Percentiles rank a stretch among this genome's conserved stretches.
phyloP scores from a whole-genome alignment of 2,797 vertebrate species.

The Hydrocynus forskahlii region DNA sequence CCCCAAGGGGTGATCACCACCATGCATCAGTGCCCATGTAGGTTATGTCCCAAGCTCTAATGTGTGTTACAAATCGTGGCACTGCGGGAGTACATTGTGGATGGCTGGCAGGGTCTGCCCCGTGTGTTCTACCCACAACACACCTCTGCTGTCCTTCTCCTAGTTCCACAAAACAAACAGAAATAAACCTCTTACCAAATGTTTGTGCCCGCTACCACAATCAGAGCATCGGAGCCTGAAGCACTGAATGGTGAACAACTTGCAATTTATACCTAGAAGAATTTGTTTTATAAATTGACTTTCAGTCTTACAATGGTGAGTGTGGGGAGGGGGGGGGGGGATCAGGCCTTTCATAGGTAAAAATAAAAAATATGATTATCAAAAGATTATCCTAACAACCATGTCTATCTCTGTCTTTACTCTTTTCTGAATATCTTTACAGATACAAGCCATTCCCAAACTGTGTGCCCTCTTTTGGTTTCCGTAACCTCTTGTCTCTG shows the following conservation, averaged over 20 bases:
- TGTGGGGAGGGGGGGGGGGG: too few relatives aligned
- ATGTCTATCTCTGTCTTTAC: not conserved
- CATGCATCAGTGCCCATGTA: slow-evolving; percentile 77
- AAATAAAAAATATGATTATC: too few relatives aligned
- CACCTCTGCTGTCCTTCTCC: slow-evolving; percentile 5
- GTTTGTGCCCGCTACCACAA: not conserved
- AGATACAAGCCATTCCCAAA: slow-evolving; percentile 94
- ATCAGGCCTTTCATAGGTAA: too few relatives aligned
- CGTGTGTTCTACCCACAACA: slow-evolving; percentile 23
- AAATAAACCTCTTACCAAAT: not conserved
- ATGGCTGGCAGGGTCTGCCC: slow-evolving; percentile 32
- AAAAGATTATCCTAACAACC: too few relatives aligned
- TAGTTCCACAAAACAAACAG: not conserved
- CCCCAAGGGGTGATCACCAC: slow-evolving; percentile 62
- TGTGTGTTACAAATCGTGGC: slow-evolving; percentile 41
- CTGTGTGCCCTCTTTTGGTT: slow-evolving; percentile 94
- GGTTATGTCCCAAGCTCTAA: slow-evolving; percentile 62
- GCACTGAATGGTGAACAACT: too few relatives aligned
- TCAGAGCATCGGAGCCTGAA: too few relatives aligned
- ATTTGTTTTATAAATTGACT: too few relatives aligned
- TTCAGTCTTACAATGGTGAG: too few relatives aligned
- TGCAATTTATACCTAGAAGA: too few relatives aligned
- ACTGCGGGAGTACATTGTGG: slow-evolving; percentile 41
- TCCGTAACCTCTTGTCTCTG: slow-evolving; percentile 92
- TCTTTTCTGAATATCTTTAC: slow-evolving; percentile 38